Conservation (phyloP, 2,888 invertebrate species). For the Margaritifera margaritifera region DNA sequence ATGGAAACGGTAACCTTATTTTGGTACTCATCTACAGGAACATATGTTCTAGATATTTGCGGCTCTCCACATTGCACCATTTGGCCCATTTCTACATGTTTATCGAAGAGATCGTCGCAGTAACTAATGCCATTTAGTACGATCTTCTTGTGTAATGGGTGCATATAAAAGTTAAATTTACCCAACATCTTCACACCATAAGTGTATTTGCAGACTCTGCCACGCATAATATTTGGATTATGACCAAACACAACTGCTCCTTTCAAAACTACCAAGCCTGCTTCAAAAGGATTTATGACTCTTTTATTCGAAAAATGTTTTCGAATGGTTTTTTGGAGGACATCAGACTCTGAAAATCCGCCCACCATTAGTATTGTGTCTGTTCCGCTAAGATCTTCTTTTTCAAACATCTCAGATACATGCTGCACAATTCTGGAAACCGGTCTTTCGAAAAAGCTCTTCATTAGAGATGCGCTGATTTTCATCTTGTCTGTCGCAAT, state of each 20-base stretch:
- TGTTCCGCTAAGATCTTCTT: background rate
- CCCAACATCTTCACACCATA: conserved; percentile 5
- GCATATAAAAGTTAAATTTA: background rate
- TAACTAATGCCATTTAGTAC: background rate
- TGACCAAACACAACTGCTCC: conserved; percentile 6
- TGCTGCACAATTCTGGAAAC: too few relatives aligned
- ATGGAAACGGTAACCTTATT: too few relatives aligned
- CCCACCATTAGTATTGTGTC: background rate
- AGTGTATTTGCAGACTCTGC: background rate
- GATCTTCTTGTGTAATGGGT: background rate
- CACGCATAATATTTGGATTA: background rate
- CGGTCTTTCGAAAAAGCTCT: too few relatives aligned
- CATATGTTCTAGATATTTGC: background rate
- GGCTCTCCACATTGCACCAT: background rate
- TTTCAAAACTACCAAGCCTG: conserved; percentile 1
- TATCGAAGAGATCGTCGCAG: background rate
- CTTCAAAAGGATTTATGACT: background rate
- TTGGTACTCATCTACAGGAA: too few relatives aligned
- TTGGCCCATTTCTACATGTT: background rate
- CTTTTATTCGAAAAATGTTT: too few relatives aligned
- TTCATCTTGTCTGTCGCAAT: too few relatives aligned
- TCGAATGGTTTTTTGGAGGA: too few relatives aligned
- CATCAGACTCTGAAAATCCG: too few relatives aligned
- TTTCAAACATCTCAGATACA: too few relatives aligned
- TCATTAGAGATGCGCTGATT: too few relatives aligned